Base-by-base conservation (phyloP, 2,797 vertebrate genomes). In the Lacerta agilis region DNA sequence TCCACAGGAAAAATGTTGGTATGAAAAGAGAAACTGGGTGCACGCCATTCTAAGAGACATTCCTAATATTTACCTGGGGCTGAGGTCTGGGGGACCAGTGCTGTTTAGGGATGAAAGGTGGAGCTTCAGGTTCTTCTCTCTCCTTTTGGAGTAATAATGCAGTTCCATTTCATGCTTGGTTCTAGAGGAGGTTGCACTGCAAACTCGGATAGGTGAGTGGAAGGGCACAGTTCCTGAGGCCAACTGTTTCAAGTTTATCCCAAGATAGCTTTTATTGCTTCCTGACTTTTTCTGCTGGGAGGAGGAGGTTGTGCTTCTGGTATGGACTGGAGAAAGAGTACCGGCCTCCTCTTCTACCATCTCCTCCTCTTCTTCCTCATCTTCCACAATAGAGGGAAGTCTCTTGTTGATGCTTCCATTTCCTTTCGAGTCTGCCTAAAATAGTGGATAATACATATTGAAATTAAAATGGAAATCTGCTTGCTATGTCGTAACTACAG, bases 21-120 rank as follows among this genome's bases (percentile, higher is more conserved):
- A 72, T 18, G 41, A 79, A 8, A 38, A 29, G 27, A 29, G 33
- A 36, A 64, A 43, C 33, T 23, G 58, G 43, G 38, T 27, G 4
- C 7, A 13, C 8, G 3, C 49, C 13, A 55, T 4, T 55, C 49
- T 1, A 7, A 49, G n/a, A 36, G 8, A 13, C 33, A 29, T 73
- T 88, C 0, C 0, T 36, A 75, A 41, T 2, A 83, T 69, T 92
- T 94, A 99, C 98, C 98, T 98, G 91, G 98, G 98, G 91, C 98
- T 99, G 94, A 99, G 97, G 95, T 98, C 97, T 79, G 97, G 97
- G 29, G 98, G 97, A 87, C 97, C 98, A 83, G 95, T 94, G 58
- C 94, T 97, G 82, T 96, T 97, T 69, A 98, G 86, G 71, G 96
- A 94, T 71, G 97, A 96, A 93, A 98, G 96, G 11, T 98, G 97